Evolutionary conservation across 2,888 invertebrate genomes (phyloP).

Genomic region (Lasioglossum figueresi): DNA sequence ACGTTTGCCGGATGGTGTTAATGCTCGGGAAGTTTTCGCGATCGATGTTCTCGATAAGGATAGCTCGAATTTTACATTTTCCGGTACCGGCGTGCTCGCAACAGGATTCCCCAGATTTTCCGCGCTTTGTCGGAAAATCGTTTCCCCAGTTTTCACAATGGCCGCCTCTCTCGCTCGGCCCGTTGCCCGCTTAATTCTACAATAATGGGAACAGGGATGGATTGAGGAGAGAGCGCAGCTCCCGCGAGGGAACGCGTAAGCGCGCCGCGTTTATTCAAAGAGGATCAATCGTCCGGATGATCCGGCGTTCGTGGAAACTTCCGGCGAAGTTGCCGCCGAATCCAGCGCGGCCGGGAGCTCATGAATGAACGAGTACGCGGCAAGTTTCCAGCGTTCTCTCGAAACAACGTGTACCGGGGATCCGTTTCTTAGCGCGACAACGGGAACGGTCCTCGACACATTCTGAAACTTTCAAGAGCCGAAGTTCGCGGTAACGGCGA

Average conservation of each 20-base stretch:
- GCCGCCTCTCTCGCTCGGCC: background rate
- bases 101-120: background rate
- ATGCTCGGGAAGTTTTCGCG: background rate
- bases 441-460: conserved; percentile 25
- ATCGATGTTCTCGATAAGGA: background rate
- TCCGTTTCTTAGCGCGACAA: conserved; percentile 64
- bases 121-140: conserved; percentile 1
- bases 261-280: conserved; percentile 58
- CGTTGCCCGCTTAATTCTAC: background rate
- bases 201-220: background rate
- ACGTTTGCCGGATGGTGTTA: background rate
- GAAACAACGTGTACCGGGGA: conserved; percentile 66
- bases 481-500: conserved; percentile 53
- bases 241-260: conserved; percentile 34
- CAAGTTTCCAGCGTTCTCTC: conserved; percentile 62
- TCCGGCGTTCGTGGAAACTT: conserved; percentile 63
- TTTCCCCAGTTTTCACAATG: background rate
- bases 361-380: conserved; percentile 76
- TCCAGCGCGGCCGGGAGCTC: conserved; percentile 67
- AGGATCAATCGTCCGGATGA: conserved; percentile 69
- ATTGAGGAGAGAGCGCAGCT: conserved; percentile 15
- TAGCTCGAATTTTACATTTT: background rate
- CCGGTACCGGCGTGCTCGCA: background rate
- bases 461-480: conserved; percentile 62
- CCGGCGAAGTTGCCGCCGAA: conserved; percentile 63